phyloP scores from a whole-genome alignment of 2,888 invertebrate genomes.

The Chydorus sphaericus region DNA sequence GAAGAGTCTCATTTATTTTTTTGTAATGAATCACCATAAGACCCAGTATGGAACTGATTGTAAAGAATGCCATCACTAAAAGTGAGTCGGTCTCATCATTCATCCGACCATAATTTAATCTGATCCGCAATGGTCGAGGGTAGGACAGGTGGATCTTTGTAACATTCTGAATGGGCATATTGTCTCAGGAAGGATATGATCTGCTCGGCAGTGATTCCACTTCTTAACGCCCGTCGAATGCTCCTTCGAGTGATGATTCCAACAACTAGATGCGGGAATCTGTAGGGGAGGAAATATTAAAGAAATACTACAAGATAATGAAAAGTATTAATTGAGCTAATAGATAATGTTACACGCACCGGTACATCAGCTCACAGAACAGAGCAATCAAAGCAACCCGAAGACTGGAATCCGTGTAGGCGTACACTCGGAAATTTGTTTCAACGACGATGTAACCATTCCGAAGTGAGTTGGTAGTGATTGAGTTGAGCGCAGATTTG shows the following conservation, averaged over 20 bases:
- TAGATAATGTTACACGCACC: too few species aligned
- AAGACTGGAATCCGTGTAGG: slow-evolving; percentile 82
- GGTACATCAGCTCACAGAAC: slow-evolving; percentile 82
- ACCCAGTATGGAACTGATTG: slow-evolving; percentile 91
- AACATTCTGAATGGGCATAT: slow-evolving; percentile 64
- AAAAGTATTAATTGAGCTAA: too few species aligned
- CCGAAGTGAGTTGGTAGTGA: slow-evolving; percentile 19
- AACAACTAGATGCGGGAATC: slow-evolving; percentile 90
- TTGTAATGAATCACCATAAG: too few species aligned
- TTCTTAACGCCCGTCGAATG: slow-evolving; percentile 81
- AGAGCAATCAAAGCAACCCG: slow-evolving; percentile 85
- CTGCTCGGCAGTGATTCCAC: slow-evolving; percentile 91
- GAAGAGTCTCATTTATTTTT: too few species aligned
- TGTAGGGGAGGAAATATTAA: too few species aligned
- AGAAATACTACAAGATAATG: too few species aligned
- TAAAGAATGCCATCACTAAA: slow-evolving; percentile 94
- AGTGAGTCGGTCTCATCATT: slow-evolving; percentile 77
- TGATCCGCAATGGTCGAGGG: slow-evolving; percentile 92
- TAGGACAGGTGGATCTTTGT: slow-evolving; percentile 32
- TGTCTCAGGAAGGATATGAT: slow-evolving; percentile 86
- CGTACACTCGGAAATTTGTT: slow-evolving; percentile 90
- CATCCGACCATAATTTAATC: slow-evolving; percentile 90
- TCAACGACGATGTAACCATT: slow-evolving; percentile 81
- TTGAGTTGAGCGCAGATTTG: slow-evolving; percentile 25
- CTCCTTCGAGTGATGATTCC: slow-evolving; percentile 89